phyloP scores from a whole-genome alignment of 37 sponge, comb jelly and placozoan species.

The Aplysina aerophoba region DNA sequence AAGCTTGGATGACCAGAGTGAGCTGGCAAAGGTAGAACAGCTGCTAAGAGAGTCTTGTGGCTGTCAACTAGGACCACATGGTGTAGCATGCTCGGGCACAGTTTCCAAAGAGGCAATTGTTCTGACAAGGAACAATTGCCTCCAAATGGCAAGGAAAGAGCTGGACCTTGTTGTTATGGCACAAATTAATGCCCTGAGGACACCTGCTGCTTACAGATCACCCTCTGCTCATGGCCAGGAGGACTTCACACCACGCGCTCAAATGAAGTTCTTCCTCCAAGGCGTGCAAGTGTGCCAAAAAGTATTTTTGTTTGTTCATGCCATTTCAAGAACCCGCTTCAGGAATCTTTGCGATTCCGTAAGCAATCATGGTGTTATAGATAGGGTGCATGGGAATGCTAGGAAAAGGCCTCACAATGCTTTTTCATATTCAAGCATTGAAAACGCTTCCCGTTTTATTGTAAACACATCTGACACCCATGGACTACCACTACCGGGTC shows the following conservation, averaged over 20 bases:
- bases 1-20: not conserved
- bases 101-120: slow-evolving; percentile 3
- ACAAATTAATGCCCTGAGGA: slow-evolving; percentile 19
- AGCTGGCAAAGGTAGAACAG: not conserved
- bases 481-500: slow-evolving; percentile 41
- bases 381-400: slow-evolving; percentile 33
- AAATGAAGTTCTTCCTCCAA: slow-evolving; percentile 6
- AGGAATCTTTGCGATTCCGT: not conserved
- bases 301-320: slow-evolving; percentile 30
- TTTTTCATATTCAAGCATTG: not conserved
- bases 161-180: slow-evolving; percentile 27
- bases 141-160: not conserved
- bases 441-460: slow-evolving; percentile 26
- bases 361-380: not conserved
- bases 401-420: slow-evolving; percentile 31
- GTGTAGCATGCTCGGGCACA: not conserved
- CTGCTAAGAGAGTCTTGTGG: not conserved
- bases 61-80: not conserved
- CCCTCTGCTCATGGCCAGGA: not conserved
- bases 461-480: not conserved
- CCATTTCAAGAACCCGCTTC: not conserved
- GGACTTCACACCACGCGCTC: not conserved
- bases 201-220: not conserved
- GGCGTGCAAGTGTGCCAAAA: not conserved
- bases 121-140: not conserved